These are phyloP conservation scores for Phymastichus coffea DNA, from an alignment of 1,140 invertebrate genomes.

Conservation along the genomic window DNA sequence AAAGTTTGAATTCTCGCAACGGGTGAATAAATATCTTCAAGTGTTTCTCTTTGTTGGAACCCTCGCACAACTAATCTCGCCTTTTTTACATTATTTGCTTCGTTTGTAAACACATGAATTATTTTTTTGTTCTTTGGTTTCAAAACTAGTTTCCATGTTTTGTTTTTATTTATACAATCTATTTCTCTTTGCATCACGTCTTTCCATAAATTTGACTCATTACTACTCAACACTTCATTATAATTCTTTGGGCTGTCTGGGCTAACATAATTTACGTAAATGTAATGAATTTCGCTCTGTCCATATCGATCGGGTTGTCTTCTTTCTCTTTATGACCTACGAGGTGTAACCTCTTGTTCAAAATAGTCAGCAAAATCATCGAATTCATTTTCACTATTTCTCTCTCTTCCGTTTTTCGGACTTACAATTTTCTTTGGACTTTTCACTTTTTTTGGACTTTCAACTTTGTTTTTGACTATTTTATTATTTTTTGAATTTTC, in stretches of 20 bases:
- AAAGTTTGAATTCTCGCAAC: no score
- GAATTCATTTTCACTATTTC: neutral
- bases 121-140: no score
- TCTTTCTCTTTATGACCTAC: neutral
- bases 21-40: no score
- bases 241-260: neutral
- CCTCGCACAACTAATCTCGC: no score
- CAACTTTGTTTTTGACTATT: neutral
- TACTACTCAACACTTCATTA: neutral
- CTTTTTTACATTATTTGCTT: no score
- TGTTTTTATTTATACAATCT: no score
- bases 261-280: neutral
- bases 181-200: no score
- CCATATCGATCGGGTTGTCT: neutral
- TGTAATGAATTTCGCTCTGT: neutral
- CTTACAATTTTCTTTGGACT: neutral
- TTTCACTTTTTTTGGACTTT: no score
- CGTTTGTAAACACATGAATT: no score
- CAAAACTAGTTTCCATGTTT: slow-evolving; percentile 4
- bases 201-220: neutral
- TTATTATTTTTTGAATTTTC: neutral
- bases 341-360: neutral
- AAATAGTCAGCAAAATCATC: neutral
- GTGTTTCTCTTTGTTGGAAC: no score
- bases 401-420: neutral